Evolutionary conservation across 2,888 invertebrate genomes (phyloP), one percentile per base, ranked within the genome.

Genomic region (Labia minor): DNA sequence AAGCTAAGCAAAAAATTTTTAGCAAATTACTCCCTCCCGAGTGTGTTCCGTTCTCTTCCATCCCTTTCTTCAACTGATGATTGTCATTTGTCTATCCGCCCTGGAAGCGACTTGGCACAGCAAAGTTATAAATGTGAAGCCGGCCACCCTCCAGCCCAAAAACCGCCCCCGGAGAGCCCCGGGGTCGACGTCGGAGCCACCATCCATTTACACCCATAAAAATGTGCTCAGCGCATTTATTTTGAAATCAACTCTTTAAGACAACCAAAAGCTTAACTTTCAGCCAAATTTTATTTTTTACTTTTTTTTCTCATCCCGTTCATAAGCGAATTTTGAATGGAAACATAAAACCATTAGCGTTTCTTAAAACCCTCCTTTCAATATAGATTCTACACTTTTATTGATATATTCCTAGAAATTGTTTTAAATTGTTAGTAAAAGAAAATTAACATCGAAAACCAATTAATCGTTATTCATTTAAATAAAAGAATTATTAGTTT

Each of bases 1-100:
- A 49, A 49, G 49, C 49, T 8, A 49, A 14, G 6, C 4, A 49
- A 49, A 49, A 49, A 49, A 10, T 49, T 49, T 49, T 49, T 49
- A 49, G 49, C 49, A 49, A 49, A 49, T 49, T 49, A 49, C 49
- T 49, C 49, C 49, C 49, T 49, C 49, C 49, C 49, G 49, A 49
- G 49, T 49, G 49, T 49, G 49, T 49, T 49, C 49, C 49, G 16
- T 49, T 49, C n/a, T 14, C 6, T 49, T 49, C 49, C 49, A 49
- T 49, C 49, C 49, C 49, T 49, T 49, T 49, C 49, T 49, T 49
- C 49, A 49, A 49, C 49, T 49, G 49, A 49, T 49, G 49, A 49
- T 49, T 49, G 49, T 49, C 49, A 49, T 49, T 49, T 49, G 49
- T 49, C 49, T 49, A 49, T 49, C 49, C 49, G 49, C 49, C 49